A percentile compares a stretch with the other conserved stretches of the same genome.
phyloP scores from a whole-genome alignment of 2,797 vertebrate genomes.

The Centroberyx gerrardi region DNA sequence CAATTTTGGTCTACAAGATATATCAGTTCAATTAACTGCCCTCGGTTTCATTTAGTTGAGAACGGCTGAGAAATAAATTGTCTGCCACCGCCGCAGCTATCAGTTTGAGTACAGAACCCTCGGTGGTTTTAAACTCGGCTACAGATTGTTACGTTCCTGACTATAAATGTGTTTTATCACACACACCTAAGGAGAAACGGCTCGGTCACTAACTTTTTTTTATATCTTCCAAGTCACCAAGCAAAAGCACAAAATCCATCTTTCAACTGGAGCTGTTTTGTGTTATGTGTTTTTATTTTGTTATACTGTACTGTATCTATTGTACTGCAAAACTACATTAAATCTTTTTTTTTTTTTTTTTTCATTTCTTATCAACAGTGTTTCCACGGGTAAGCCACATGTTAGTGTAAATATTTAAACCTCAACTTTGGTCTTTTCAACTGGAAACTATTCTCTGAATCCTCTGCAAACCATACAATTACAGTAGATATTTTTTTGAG shows the following conservation, averaged over 20 bases:
- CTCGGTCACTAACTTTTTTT: constrained; percentile 29
- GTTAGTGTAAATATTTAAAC: constrained; percentile 1
- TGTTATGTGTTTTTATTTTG: constrained; percentile 10
- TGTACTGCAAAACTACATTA: constrained; percentile 5
- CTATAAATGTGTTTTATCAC: constrained; percentile 40
- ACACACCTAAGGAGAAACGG: constrained; percentile 14
- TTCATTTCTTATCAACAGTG: background rate
- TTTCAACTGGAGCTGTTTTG: background rate
- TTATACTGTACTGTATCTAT: constrained; percentile 21
- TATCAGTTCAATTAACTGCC: constrained; percentile 13
- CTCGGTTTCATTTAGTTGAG: constrained; percentile 12
- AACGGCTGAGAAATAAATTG: background rate
- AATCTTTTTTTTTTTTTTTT: background rate
- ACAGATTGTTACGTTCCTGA: constrained; percentile 8
- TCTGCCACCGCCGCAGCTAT: background rate
- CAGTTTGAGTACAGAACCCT: constrained; percentile 9
- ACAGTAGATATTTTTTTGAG: too few relatives aligned
- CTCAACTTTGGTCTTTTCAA: background rate
- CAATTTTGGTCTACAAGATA: constrained; percentile 28
- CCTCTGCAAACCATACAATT: too few relatives aligned
- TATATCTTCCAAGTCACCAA: constrained; percentile 31
- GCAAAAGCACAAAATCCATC: constrained; percentile 53
- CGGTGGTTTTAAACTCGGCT: constrained; percentile 16
- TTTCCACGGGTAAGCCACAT: background rate
- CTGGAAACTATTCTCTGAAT: too few relatives aligned